Base-by-base conservation (phyloP, 2,797 vertebrate genomes). In the Sebastes miniatus region DNA sequence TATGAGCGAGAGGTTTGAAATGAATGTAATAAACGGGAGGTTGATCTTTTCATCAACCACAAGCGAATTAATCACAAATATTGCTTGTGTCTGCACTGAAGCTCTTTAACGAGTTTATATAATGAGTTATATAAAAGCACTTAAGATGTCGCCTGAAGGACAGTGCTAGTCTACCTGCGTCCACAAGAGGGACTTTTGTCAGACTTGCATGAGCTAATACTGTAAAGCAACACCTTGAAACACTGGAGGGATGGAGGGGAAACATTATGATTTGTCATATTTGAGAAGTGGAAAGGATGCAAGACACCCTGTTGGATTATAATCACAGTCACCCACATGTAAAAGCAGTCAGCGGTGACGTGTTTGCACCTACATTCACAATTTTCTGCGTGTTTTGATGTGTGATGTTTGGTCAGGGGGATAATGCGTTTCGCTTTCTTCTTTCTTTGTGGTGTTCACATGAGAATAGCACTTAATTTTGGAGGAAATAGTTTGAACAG, bases 101-200 rank as follows among this genome's bases (percentile, higher is more conserved):
- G 56, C 54, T 67, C 66, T 78, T 81, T 31, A 73, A 77, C 9
- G 8, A 58, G 56, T 83, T 62, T 73, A 73, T 68, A 11, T 76
- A 16, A 81, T 57, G n/a, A 71, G 54, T 56, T 80, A 70, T 36
- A 13, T 65, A 36, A 80, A 79, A 79, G 20, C 18, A 47, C 32
- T 63, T 47, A 76, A 82, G 61, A 63, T 84, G 69, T 84, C 71
- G 73, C 50, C 32, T 79, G 36, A 82, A 84, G 81, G 62, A 84
- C 39, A 79, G 25, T 92, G 92, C 73, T 88, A 65, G 83, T 87
- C 79, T 78, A 54, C 22, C 20, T 69, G 39, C 86, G 80, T 88
- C 94, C 91, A 94, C 94, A 89, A 95, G 94, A 94, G 94, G 95
- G 93, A 91, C 91, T 90, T 85, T 81, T 66, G 31, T 29, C 54